Conservation (phyloP, 2,113 vertebrate species). For the Equus quagga region DNA sequence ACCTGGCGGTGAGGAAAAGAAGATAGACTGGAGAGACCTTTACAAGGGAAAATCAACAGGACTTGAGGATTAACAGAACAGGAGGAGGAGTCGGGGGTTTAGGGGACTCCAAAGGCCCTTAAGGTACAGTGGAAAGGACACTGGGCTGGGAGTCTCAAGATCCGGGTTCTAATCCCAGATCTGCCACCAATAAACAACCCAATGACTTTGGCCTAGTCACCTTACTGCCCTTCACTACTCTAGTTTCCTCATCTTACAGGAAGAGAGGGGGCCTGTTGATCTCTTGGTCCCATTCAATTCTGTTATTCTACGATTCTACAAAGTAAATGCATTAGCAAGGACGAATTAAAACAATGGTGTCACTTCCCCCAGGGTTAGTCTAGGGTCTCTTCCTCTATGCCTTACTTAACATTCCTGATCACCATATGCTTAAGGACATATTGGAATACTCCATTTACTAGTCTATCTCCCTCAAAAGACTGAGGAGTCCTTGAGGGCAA, state of each 20-base stretch:
- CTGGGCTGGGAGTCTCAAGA: not conserved
- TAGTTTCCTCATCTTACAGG: not conserved
- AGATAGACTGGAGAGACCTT: not conserved
- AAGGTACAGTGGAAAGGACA: not conserved
- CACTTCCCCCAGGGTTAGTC: not conserved
- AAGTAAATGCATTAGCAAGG: not conserved
- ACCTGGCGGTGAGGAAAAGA: not conserved
- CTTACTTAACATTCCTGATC: not conserved
- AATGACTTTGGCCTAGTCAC: not conserved
- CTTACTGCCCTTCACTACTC: not conserved
- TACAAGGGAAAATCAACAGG: not conserved
- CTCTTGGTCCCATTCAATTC: not conserved
- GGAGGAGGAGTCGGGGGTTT: too few relatives aligned
- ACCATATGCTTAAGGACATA: not conserved
- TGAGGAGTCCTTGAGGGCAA: not conserved
- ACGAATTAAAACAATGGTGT: not conserved
- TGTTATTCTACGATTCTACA: not conserved
- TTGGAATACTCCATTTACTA: not conserved
- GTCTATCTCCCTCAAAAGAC: not conserved
- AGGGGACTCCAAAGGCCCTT: not conserved
- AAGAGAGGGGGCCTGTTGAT: not conserved
- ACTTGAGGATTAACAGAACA: not conserved
- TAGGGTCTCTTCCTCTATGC: not conserved
- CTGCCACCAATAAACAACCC: not conserved
- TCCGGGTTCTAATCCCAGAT: not conserved